Conservation (phyloP, 2,113 vertebrate genomes). For the Alouatta palliata region DNA sequence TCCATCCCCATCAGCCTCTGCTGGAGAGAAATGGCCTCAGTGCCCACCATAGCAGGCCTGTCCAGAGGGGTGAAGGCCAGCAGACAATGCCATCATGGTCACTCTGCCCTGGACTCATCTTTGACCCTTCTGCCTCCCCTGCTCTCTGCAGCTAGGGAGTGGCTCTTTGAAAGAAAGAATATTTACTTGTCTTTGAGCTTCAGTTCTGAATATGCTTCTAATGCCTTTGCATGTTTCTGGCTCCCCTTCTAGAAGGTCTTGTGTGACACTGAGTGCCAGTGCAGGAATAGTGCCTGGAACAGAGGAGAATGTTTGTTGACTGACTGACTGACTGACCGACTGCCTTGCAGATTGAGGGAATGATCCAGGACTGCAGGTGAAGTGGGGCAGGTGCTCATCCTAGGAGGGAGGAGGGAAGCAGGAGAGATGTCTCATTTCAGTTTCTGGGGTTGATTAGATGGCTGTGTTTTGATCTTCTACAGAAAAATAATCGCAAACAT, state of each 20-base stretch:
- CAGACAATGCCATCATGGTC: accelerated
- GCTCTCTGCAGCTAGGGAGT: background rate
- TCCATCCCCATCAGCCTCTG: too few species aligned
- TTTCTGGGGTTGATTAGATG: background rate
- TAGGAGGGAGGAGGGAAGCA: background rate
- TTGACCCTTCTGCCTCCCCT: background rate
- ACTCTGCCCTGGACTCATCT: accelerated
- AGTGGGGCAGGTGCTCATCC: background rate
- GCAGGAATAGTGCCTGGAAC: background rate
- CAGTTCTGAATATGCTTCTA: background rate
- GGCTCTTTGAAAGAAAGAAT: background rate
- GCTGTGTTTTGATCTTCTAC: background rate
- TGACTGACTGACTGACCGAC: background rate
- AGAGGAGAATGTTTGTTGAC: background rate
- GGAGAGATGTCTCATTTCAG: background rate
- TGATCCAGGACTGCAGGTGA: background rate
- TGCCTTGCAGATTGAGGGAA: background rate
- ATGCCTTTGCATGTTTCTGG: background rate
- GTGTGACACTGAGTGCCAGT: accelerated
- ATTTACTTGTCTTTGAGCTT: background rate
- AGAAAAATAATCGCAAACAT: background rate
- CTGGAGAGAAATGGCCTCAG: too few species aligned
- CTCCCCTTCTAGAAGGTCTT: background rate
- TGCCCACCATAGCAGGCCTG: background rate
- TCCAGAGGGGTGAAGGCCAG: too few species aligned